Evolutionary conservation across 37 sponge, comb jelly and placozoan species (phyloP).

Genomic region (Axinella damicornis): DNA sequence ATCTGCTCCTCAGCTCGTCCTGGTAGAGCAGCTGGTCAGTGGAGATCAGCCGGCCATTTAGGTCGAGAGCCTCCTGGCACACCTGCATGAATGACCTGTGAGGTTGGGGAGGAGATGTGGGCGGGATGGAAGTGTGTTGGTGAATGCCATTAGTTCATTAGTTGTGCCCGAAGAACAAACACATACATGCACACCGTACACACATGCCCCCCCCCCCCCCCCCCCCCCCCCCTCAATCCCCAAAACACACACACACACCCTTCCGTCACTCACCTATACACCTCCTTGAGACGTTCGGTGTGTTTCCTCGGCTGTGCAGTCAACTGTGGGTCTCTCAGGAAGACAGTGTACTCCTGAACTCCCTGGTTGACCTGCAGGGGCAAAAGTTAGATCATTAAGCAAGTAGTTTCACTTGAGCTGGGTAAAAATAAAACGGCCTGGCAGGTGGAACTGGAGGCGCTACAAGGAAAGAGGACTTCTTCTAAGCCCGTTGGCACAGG

Average conservation of each 20-base stretch:
- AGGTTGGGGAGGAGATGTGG: not conserved
- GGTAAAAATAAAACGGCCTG: too few species aligned
- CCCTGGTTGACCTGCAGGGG: slow-evolving; percentile 85
- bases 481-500: too few species aligned
- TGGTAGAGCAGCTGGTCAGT: slow-evolving; percentile 74
- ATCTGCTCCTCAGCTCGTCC: slow-evolving; percentile 66
- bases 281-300: slow-evolving; percentile 68
- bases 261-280: slow-evolving; percentile 83
- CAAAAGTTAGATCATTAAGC: too few species aligned
- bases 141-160: not conserved
- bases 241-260: too few species aligned
- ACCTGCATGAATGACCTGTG: slow-evolving; percentile 71
- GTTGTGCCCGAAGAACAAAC: too few species aligned
- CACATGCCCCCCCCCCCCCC: too few species aligned
- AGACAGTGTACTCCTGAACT: slow-evolving; percentile 85
- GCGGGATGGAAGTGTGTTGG: not conserved
- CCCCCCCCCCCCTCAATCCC: too few species aligned
- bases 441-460: too few species aligned
- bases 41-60: slow-evolving; percentile 71
- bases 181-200: too few species aligned
- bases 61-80: slow-evolving; percentile 87
- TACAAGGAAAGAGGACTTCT: too few species aligned
- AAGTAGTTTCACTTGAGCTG: too few species aligned
- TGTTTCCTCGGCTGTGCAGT: slow-evolving; percentile 29
- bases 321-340: slow-evolving; percentile 56